Conservation (phyloP, 2,113 vertebrate species). For the Cebidichthys violaceus region DNA sequence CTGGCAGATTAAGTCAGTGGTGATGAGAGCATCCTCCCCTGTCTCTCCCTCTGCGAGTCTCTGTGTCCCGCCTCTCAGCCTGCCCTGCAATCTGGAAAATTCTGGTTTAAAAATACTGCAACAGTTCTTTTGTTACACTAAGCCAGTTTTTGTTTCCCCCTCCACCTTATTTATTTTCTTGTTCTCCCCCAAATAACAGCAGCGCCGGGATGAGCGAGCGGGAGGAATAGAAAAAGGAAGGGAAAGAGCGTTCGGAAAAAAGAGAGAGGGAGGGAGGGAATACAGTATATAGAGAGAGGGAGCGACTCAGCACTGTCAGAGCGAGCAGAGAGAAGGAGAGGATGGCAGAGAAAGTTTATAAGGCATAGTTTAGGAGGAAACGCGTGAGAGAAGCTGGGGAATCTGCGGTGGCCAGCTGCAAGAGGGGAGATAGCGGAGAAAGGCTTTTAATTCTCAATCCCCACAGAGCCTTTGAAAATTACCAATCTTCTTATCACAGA, state of each 20-base stretch:
- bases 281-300: conserved; percentile 47
- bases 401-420: conserved; percentile 89
- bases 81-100: conserved; percentile 59
- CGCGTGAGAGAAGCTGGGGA: conserved; percentile 83
- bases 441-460: conserved; percentile 91
- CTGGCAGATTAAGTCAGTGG: conserved; percentile 47
- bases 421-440: conserved; percentile 87
- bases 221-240: conserved; percentile 17
- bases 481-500: conserved; percentile 91
- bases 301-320: conserved; percentile 61
- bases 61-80: conserved; percentile 29
- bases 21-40: conserved; percentile 53
- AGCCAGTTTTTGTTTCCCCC: conserved; percentile 69
- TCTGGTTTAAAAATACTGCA: conserved; percentile 70
- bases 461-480: conserved; percentile 91
- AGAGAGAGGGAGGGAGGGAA: conserved; percentile 25
- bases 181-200: conserved; percentile 76
- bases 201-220: conserved; percentile 34
- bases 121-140: conserved; percentile 74
- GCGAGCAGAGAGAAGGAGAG: conserved; percentile 61
- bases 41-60: conserved; percentile 20
- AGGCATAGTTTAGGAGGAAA: conserved; percentile 84
- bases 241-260: conserved; percentile 8
- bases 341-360: conserved; percentile 83
- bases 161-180: conserved; percentile 78